A percentile compares a stretch with the other conserved stretches of the same genome.
Evolutionary conservation across 2,888 invertebrate species (phyloP).

Genomic region (Hypolimnas misippus): DNA sequence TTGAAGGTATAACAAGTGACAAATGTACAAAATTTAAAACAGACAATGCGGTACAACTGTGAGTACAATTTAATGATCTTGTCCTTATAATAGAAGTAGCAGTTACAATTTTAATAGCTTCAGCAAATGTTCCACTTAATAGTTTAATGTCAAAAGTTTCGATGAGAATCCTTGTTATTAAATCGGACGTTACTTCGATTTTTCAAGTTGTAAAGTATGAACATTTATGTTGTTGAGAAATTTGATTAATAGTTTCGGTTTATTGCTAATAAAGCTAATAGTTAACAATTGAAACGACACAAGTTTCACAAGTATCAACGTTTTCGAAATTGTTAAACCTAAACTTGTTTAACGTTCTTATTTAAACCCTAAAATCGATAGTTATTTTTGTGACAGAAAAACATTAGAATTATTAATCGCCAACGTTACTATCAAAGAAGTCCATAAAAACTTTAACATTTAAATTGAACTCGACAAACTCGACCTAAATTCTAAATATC

Average conservation of each 20-base stretch:
- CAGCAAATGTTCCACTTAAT: conserved; percentile 60
- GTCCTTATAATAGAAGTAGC: conserved; percentile 59
- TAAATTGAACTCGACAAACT: conserved; percentile 23
- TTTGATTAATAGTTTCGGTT: conserved; percentile 26
- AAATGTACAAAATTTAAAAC: conserved; percentile 69
- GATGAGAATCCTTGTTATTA: conserved; percentile 70
- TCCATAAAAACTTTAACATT: conserved; percentile 18
- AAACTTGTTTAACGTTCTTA: not conserved
- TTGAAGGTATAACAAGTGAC: conserved; percentile 50
- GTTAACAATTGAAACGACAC: conserved; percentile 24
- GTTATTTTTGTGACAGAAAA: not conserved
- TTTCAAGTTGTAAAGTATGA: conserved; percentile 20
- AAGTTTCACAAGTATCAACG: conserved; percentile 20
- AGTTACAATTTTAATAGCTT: conserved; percentile 76
- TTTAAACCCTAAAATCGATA: conserved; percentile 7
- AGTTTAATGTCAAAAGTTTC: conserved; percentile 52
- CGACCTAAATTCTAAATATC: conserved; percentile 46
- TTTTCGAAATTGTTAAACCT: conserved; percentile 9
- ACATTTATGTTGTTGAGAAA: conserved; percentile 19
- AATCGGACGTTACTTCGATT: conserved; percentile 54
- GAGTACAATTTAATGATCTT: conserved; percentile 75
- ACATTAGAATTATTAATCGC: not conserved
- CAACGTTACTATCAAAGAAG: not conserved
- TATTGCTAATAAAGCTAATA: conserved; percentile 28
- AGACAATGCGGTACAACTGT: conserved; percentile 66